A percentile compares a stretch with the other conserved stretches of the same genome.
Conservation (phyloP, 2,888 invertebrate species). For the Cosmia trapezina region DNA sequence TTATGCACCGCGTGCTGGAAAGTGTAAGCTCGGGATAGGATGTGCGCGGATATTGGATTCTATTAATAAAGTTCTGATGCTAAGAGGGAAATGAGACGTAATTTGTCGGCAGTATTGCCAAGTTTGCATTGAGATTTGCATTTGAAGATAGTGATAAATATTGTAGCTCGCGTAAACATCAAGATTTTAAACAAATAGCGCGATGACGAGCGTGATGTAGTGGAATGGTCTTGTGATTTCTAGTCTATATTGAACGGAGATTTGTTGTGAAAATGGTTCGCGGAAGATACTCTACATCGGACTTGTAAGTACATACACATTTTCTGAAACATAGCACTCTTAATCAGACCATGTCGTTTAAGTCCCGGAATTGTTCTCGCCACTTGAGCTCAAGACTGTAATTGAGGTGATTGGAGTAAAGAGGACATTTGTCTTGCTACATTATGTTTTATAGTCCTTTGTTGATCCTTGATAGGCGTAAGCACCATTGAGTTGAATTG, state of each 20-base stretch:
- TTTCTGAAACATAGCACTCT: slow-evolving; percentile 28
- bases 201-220: slow-evolving; percentile 76
- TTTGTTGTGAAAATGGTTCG: slow-evolving; percentile 84
- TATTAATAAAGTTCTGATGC: slow-evolving; percentile 82
- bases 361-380: slow-evolving; percentile 35
- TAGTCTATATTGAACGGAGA: slow-evolving; percentile 67
- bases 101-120: slow-evolving; percentile 82
- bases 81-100: slow-evolving; percentile 82
- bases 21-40: slow-evolving; percentile 68
- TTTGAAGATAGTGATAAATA: slow-evolving; percentile 80
- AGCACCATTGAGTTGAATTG: slow-evolving; percentile 21
- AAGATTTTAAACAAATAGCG: slow-evolving; percentile 77
- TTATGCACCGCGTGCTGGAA: slow-evolving; percentile 65
- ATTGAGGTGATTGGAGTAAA: slow-evolving; percentile 40
- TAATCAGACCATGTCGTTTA: slow-evolving; percentile 33
- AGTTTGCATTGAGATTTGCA: slow-evolving; percentile 85
- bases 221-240: slow-evolving; percentile 69
- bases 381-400: slow-evolving; percentile 31
- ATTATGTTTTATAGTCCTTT: slow-evolving; percentile 46
- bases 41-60: slow-evolving; percentile 76
- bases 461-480: slow-evolving; percentile 31
- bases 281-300: slow-evolving; percentile 87
- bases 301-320: slow-evolving; percentile 79
- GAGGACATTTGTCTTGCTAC: slow-evolving; percentile 32
- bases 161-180: slow-evolving; percentile 79